Conservation (phyloP, 1,140 invertebrate genomes). For the Physella acuta region DNA sequence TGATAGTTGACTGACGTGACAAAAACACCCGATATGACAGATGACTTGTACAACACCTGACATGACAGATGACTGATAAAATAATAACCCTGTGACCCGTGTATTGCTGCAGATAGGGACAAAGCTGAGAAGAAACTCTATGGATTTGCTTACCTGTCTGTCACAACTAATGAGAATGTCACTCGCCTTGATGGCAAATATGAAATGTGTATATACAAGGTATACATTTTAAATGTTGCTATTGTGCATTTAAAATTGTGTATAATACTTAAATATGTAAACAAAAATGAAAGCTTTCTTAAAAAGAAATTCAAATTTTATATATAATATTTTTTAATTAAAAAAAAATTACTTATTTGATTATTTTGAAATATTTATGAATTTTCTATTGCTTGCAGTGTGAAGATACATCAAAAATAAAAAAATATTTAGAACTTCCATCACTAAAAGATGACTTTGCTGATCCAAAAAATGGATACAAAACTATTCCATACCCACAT, state of each 20-base stretch:
- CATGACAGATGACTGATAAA: too few species aligned
- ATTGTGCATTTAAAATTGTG: background rate
- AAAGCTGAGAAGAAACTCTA: slow-evolving; percentile 90
- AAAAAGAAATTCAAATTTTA: background rate
- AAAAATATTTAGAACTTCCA: slow-evolving; percentile 74
- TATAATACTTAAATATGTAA: background rate
- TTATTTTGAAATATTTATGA: background rate
- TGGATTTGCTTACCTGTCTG: slow-evolving; percentile 85
- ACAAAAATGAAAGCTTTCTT: background rate
- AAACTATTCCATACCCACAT: slow-evolving; percentile 69
- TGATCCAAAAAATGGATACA: slow-evolving; percentile 27
- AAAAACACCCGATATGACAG: too few species aligned
- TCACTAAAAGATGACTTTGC: slow-evolving; percentile 64
- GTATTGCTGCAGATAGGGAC: slow-evolving; percentile 58
- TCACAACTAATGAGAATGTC: slow-evolving; percentile 88
- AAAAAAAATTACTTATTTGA: background rate
- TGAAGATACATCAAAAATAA: slow-evolving; percentile 77
- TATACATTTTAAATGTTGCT: slow-evolving; percentile 35
- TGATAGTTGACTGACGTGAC: too few species aligned
- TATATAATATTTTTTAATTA: background rate
- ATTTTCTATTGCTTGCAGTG: too few species aligned
- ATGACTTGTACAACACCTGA: too few species aligned
- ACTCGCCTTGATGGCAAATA: slow-evolving; percentile 81
- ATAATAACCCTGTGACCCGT: too few species aligned
- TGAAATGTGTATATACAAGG: slow-evolving; percentile 86